These are phyloP conservation scores for Zaprionus tsacasi DNA, from an alignment of 1,140 invertebrate species.

Conservation along the genomic window DNA sequence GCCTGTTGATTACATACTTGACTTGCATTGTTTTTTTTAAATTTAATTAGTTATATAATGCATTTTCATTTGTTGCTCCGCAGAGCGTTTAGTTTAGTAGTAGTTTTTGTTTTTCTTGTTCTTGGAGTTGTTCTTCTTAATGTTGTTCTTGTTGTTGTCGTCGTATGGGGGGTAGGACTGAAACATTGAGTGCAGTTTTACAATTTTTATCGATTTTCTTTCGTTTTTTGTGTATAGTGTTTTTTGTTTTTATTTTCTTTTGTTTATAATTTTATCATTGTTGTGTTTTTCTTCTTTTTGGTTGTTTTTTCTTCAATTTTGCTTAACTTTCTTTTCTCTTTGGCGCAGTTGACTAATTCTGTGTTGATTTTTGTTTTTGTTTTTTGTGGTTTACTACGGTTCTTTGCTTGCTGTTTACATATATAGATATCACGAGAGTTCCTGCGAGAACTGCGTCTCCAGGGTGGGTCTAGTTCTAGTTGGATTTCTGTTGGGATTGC, in stretches of 20 bases:
- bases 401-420: constrained; percentile 77
- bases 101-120: constrained; percentile 30
- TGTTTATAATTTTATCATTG: constrained; percentile 42
- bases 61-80: constrained; percentile 57
- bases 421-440: constrained; percentile 84
- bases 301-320: constrained; percentile 48
- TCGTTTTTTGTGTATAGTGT: constrained; percentile 14
- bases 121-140: constrained; percentile 40
- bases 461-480: constrained; percentile 84
- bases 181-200: constrained; percentile 81
- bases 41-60: constrained; percentile 52
- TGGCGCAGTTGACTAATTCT: constrained; percentile 73
- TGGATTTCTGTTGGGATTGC: constrained; percentile 81
- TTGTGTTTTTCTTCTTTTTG: constrained; percentile 38
- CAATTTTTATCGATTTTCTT: constrained; percentile 65
- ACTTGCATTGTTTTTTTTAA: constrained; percentile 14
- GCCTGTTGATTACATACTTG: constrained; percentile 54
- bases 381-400: constrained; percentile 34
- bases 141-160: constrained; percentile 27
- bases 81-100: constrained; percentile 55
- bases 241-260: constrained; percentile 35
- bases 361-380: constrained; percentile 34
- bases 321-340: constrained; percentile 69
- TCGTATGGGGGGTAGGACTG: constrained; percentile 50
- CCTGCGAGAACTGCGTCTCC: constrained; percentile 84